These are phyloP conservation scores for Lateolabrax maculatus DNA, from an alignment of 2,797 vertebrate genomes.

Conservation along the genomic window DNA sequence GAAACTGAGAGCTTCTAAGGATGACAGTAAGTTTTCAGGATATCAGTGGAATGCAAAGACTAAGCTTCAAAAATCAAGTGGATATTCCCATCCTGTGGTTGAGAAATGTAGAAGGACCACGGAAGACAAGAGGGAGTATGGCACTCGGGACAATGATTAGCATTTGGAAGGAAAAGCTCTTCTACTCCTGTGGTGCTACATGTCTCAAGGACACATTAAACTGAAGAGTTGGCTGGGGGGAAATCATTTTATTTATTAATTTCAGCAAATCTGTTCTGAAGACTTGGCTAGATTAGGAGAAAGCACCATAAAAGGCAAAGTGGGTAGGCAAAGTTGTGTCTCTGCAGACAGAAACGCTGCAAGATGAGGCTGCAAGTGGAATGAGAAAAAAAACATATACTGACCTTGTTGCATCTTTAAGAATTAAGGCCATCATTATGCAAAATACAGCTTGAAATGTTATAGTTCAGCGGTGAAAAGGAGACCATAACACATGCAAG, in stretches of 20 bases:
- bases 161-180: slow-evolving; percentile 60
- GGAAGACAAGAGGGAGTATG: slow-evolving; percentile 45
- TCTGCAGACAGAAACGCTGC: slow-evolving; percentile 46
- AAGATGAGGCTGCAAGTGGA: slow-evolving; percentile 35
- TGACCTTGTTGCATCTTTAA: slow-evolving; percentile 25
- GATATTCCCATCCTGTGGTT: slow-evolving; percentile 41
- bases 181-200: slow-evolving; percentile 38
- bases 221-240: slow-evolving; percentile 39
- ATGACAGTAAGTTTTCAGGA: slow-evolving; percentile 20
- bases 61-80: slow-evolving; percentile 41
- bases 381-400: slow-evolving; percentile 26
- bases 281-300: slow-evolving; percentile 45
- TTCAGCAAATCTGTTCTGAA: slow-evolving; percentile 62
- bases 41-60: slow-evolving; percentile 17
- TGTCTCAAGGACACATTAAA: slow-evolving; percentile 72
- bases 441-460: not conserved
- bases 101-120: slow-evolving; percentile 32
- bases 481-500: too few relatives aligned
- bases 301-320: slow-evolving; percentile 54
- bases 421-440: not conserved
- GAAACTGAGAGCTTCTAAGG: slow-evolving; percentile 20
- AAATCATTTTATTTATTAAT: slow-evolving; percentile 62
- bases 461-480: not conserved
- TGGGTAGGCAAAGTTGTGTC: slow-evolving; percentile 48
- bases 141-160: slow-evolving; percentile 63